Evolutionary conservation across 2,113 vertebrate genomes (phyloP), one percentile per base, ranked within the genome.

Genomic region (Bubalus kerabau): DNA sequence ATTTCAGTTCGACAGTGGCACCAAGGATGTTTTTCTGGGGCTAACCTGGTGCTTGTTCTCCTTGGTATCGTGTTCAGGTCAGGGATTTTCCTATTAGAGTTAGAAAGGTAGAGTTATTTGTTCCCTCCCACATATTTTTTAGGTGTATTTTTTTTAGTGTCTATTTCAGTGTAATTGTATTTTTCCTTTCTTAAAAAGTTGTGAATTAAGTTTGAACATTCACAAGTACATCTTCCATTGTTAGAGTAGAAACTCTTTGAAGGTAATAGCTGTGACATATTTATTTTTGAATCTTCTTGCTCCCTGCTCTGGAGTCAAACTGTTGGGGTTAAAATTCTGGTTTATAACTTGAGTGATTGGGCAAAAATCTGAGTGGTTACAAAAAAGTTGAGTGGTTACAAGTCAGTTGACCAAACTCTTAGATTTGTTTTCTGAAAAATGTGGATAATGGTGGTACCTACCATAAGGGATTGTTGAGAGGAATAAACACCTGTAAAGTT

Each of bases 381-480:
- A 67, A n/a, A 67, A 67, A n/a, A 52, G 6, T 91, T 95, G 84
- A 5, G 2, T 96, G 92, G 80, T 76, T 91, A 64, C 10, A 76
- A 60, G 24, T 87, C 17, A 48, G 19, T 84, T 91, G 81, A 59
- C 12, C 21, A 91, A 76, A 94, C 24, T 28, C 59, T 97, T 32
- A 87, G 28, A 92, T 96, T 96, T 93, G 76, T 95, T 95, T 88
- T 84, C 62, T 95, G 57, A 26, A 14, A 92, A 87, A 52, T 94
- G 64, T 52, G 32, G 6, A 59, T 93, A 84, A 36, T 88, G 36
- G 28, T 93, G 52, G 28, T 62, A 82, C 48, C 43, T 94, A 56
- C 23, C 30, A 13, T 57, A 28, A 60, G 56, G 28, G 30, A 50
- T 92, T 90, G 4, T 91, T 96, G 57, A 90, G 90, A 71, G 76